Evolutionary conservation across 2,888 invertebrate genomes (phyloP), one percentile per base, ranked within the genome.

Genomic region (Tineola bisselliella): DNA sequence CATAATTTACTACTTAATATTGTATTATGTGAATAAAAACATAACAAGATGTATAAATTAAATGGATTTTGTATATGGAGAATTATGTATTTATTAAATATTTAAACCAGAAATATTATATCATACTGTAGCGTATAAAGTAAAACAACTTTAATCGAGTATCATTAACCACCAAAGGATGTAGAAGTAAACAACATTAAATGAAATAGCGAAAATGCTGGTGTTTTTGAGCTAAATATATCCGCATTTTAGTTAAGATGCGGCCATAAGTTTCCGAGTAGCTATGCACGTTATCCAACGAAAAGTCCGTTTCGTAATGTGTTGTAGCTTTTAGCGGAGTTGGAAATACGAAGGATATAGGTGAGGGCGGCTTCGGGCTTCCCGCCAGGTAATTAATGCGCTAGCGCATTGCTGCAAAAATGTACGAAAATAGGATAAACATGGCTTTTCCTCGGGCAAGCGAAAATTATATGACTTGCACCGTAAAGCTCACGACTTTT

Each of bases 321-420:
- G 66, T 66, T 66, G 67, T 67, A 66, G 68, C 68, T 70, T 69
- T 69, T 66, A 67, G 67, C 65, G 63, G 56, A 54, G 62, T 44
- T 61, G 63, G 63, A 61, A 48, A 25, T 25, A 18, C 18, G 25
- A 18, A 54, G 54, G 33, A 38, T 15, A n/a, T 10, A 25, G 59
- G 38, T 25, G 59, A 31, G 15, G 59, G 59, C 31, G 15, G 44
- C 59, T 59, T 8, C 58, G 33, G 25, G 54, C 15, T 48, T 61
- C 62, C 63, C 60, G 62, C 62, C 66, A 65, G 65, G 65, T 68
- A 68, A 69, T 70, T 68, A 69, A 69, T 68, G 67, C 66, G 66
- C 66, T 69, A 65, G 67, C 64, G 67, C 69, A 69, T 60, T 68
- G 67, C 67, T 67, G 67, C 65, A 69, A 68, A 69, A 69, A 67